These are phyloP conservation scores for Heliothis virescens DNA, from an alignment of 1,140 invertebrate species.

Conservation along the genomic window DNA sequence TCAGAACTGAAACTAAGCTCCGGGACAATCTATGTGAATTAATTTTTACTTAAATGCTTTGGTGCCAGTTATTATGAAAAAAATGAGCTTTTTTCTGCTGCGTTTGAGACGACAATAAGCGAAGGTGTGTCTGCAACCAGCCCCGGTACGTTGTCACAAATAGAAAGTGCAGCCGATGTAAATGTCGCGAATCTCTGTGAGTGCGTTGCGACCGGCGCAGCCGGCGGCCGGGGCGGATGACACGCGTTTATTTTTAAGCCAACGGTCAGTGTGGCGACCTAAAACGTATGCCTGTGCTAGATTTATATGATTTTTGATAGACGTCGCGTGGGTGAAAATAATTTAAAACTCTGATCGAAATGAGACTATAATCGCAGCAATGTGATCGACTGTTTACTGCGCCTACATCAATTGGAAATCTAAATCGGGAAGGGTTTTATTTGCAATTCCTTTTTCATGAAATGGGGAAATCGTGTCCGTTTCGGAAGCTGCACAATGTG, in stretches of 20 bases:
- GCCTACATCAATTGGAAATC: slow-evolving; percentile 17
- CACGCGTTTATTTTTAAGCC: slow-evolving; percentile 72
- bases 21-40: background rate
- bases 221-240: slow-evolving; percentile 58
- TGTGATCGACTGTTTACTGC: slow-evolving; percentile 27
- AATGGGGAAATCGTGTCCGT: background rate
- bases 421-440: slow-evolving; percentile 27
- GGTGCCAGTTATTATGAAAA: background rate
- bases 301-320: slow-evolving; percentile 76
- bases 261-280: slow-evolving; percentile 63
- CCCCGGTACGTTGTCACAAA: slow-evolving; percentile 66
- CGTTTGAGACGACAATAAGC: background rate
- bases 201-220: slow-evolving; percentile 48
- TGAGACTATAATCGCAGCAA: slow-evolving; percentile 39
- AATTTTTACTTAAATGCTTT: background rate
- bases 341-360: slow-evolving; percentile 53
- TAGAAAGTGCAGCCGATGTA: slow-evolving; percentile 77
- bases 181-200: slow-evolving; percentile 69
- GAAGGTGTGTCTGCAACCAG: slow-evolving; percentile 35
- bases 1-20: background rate
- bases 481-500: background rate
- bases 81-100: background rate
- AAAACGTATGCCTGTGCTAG: slow-evolving; percentile 63
- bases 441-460: slow-evolving; percentile 22
- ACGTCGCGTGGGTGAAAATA: slow-evolving; percentile 54